Evolutionary conservation across 1,140 invertebrate species (phyloP).

Genomic region (Diploscapter pachys): DNA sequence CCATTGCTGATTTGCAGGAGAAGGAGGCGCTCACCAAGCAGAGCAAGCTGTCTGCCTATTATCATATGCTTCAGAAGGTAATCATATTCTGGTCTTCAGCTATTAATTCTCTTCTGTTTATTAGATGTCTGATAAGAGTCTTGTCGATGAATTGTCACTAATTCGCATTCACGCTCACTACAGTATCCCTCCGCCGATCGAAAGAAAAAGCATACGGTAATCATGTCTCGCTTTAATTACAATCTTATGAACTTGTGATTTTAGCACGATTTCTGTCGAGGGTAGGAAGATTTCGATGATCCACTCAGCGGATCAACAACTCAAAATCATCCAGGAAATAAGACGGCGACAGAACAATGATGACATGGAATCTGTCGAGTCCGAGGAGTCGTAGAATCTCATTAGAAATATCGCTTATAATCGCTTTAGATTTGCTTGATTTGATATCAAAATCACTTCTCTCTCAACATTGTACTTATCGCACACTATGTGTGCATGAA

Average conservation of each 20-base stretch:
- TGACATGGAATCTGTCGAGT: too few species aligned
- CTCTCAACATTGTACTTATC: too few species aligned
- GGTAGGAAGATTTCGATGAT: slow-evolving; percentile 20
- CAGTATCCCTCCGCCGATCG: slow-evolving; percentile 18
- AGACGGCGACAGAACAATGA: neutral
- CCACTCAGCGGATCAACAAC: slow-evolving; percentile 2
- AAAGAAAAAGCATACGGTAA: slow-evolving; percentile 20
- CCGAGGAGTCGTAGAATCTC: too few species aligned
- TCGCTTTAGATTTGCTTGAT: too few species aligned
- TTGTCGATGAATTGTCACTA: slow-evolving; percentile 15
- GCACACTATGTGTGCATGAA: too few species aligned
- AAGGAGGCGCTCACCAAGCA: neutral
- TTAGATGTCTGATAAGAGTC: slow-evolving; percentile 11
- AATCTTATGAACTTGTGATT: slow-evolving; percentile 1
- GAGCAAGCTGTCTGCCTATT: neutral
- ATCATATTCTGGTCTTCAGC: neutral
- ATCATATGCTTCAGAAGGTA: neutral
- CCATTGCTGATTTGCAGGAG: slow-evolving; percentile 6
- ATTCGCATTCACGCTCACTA: slow-evolving; percentile 16
- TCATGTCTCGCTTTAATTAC: neutral
- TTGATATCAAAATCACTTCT: too few species aligned
- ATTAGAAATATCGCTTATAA: too few species aligned
- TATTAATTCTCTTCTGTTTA: neutral
- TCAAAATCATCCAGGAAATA: slow-evolving; percentile 15
- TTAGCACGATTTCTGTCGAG: slow-evolving; percentile 22